These are phyloP conservation scores for Thalassoma bifasciatum DNA, from an alignment of 2,113 vertebrate species.

Conservation along the genomic window DNA sequence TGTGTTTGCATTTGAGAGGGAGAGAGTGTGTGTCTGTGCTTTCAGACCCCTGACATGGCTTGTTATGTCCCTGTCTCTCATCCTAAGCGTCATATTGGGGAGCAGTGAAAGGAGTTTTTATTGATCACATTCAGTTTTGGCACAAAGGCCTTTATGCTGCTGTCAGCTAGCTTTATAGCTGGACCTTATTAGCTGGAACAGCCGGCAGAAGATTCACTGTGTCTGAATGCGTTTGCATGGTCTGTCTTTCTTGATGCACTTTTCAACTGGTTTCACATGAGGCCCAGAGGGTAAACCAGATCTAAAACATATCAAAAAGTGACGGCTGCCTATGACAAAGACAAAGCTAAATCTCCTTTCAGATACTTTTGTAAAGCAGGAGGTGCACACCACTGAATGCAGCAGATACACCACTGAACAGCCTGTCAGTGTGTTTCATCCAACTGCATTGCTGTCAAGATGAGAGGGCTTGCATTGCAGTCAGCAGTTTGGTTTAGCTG, in stretches of 20 bases:
- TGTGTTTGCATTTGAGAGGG: conserved; percentile 42
- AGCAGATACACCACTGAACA: background rate
- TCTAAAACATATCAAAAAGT: conserved; percentile 13
- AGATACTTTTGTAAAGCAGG: background rate
- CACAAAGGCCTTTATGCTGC: conserved; percentile 29
- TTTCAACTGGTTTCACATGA: conserved; percentile 4
- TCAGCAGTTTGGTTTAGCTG: conserved; percentile 42
- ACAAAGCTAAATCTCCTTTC: conserved; percentile 7
- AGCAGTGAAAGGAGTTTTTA: conserved; percentile 23
- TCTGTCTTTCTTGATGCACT: conserved; percentile 1
- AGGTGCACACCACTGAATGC: background rate
- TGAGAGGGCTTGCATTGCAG: conserved; percentile 1
- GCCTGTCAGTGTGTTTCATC: conserved; percentile 16
- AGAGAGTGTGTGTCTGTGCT: background rate
- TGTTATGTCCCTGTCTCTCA: conserved; percentile 12
- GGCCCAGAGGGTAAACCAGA: background rate
- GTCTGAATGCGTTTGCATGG: conserved; percentile 2
- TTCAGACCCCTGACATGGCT: conserved; percentile 7
- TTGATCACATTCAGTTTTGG: conserved; percentile 38
- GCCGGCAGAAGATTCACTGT: conserved; percentile 10
- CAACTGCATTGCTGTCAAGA: conserved; percentile 7
- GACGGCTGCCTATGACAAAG: conserved; percentile 5
- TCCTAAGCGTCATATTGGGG: background rate
- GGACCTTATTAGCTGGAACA: conserved; percentile 15
- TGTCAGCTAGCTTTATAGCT: conserved; percentile 39